Base-by-base conservation (phyloP, 2,797 vertebrate genomes). In the Luscinia megarhynchos region DNA sequence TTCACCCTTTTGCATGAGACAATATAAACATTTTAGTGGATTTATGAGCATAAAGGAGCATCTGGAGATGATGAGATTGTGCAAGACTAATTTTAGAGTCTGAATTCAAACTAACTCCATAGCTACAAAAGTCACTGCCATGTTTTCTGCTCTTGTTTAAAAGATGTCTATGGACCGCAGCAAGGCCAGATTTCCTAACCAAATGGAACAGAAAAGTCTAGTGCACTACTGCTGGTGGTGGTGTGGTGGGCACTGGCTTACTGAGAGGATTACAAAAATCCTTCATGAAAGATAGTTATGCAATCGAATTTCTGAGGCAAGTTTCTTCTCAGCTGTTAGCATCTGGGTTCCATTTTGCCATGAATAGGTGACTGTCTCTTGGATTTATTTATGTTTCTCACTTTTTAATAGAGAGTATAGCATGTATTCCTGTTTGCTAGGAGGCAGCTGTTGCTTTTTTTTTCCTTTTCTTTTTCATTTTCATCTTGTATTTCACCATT, bases 11-110 rank as follows among this genome's bases (percentile, higher is more conserved):
- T 95, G 72, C 93, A 73, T 90, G 79, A 82, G 91, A 96, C 92
- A 94, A 76, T 96, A 96, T 94, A 95, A 96, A 92, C 45, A 90
- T 94, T 94, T 95, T 69, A 92, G 94, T 91, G 90, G 86, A 95
- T 96, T 94, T 94, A 88, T 95, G 82, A 90, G 76, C 74, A 68
- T 86, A 87, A 94, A 91, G 73, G 83, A 95, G 87, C 93, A 96
- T 96, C 94, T 96, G 96, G 95, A 95, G 94, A 96, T 95, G 87
- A 91, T 96, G 91, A 95, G 93, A 96, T 96, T 96, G 93, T 93
- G 83, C 89, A 96, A 96, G 83, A 91, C 85, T 96, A 94, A 96
- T 95, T 96, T 95, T 95, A 88, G 88, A 87, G 85, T 62, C 63
- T 89, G 85, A 94, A 94, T 91, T 87, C n/a, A 90, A 94, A 89